Conservation (phyloP, 1,140 invertebrate genomes). For the Aphelenchoides fujianensis region DNA sequence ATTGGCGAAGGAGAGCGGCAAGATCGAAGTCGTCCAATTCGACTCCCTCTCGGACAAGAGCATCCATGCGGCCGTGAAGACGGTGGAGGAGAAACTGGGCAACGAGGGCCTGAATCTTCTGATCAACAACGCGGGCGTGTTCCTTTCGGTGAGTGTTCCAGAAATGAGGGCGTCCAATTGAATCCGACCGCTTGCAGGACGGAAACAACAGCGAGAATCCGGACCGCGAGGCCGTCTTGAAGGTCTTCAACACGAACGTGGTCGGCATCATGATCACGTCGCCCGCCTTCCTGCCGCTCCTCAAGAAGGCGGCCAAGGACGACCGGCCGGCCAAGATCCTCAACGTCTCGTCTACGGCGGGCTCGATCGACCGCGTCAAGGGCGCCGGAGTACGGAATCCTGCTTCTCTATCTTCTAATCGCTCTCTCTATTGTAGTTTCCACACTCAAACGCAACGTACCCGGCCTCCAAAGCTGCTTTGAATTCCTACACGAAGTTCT, state of each 20-base stretch:
- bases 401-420: no score
- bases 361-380: not conserved
- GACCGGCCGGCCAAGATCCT: conserved; percentile 3
- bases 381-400: no score
- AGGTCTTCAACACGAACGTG: conserved; percentile 21
- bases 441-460: not conserved
- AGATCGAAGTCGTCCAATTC: conserved; percentile 17
- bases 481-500: conserved; percentile 13
- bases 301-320: not conserved
- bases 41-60: conserved; percentile 12
- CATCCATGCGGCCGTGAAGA: conserved; percentile 6
- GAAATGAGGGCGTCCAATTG: not conserved
- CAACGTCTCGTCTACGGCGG: not conserved
- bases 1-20: conserved; percentile 13
- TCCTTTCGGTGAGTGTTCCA: not conserved
- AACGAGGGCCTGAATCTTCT: conserved; percentile 3
- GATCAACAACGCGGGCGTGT: conserved; percentile 20
- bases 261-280: not conserved
- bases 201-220: conserved; percentile 1
- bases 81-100: not conserved
- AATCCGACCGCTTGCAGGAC: not conserved
- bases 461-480: not conserved
- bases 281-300: conserved; percentile 4
- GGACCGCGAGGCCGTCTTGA: conserved; percentile 3
- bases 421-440: no score